Percentiles rank a stretch among this genome's conserved stretches.
phyloP scores from a whole-genome alignment of 1,140 invertebrate genomes.

The Drosophila bocki region DNA sequence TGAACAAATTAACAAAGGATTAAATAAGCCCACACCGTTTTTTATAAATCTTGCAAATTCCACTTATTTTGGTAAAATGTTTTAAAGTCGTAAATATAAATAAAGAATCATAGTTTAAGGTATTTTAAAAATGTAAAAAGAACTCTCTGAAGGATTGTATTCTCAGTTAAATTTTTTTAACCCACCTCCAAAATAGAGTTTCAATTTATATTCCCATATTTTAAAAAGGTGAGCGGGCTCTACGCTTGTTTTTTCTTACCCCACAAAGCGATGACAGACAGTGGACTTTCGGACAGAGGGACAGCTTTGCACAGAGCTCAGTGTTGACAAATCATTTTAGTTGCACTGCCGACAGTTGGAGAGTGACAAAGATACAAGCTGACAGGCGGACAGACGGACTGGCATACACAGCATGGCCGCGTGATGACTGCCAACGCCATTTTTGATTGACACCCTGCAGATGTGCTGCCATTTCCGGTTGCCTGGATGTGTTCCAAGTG shows the following conservation, averaged over 20 bases:
- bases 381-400: conserved; percentile 38
- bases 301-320: conserved; percentile 31
- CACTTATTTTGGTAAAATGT: background rate
- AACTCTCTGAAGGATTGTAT: too few species aligned
- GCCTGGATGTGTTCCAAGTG: conserved; percentile 12
- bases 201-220: conserved; percentile 10
- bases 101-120: too few species aligned
- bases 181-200: background rate
- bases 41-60: too few species aligned
- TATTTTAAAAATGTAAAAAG: too few species aligned
- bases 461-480: conserved; percentile 36
- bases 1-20: too few species aligned
- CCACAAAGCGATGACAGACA: conserved; percentile 11
- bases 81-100: background rate
- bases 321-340: conserved; percentile 67
- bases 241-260: background rate
- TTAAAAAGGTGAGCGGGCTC: background rate
- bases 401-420: conserved; percentile 12
- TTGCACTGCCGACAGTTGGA: conserved; percentile 54
- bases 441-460: conserved; percentile 63
- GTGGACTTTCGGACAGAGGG: conserved; percentile 4
- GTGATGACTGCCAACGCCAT: conserved; percentile 44
- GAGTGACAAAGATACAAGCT: conserved; percentile 37
- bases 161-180: background rate
- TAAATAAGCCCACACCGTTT: too few species aligned